phyloP scores from a whole-genome alignment of 2,888 invertebrate genomes.

The Noctua janthe region DNA sequence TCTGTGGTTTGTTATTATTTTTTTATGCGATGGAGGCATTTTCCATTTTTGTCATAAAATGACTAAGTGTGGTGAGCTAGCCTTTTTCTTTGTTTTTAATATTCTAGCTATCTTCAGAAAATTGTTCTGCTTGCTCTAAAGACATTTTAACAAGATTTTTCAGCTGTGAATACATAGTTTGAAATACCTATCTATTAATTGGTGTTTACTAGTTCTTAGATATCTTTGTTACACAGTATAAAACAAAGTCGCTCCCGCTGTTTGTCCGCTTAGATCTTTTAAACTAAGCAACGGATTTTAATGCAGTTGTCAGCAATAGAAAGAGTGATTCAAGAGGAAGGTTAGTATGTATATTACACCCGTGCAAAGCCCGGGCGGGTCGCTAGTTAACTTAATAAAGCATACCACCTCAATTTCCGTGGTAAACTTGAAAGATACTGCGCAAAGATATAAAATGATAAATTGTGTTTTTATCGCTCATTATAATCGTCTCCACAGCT shows the following conservation, averaged over 20 bases:
- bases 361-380: no score
- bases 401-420: slow-evolving; percentile 7
- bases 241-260: no score
- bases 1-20: slow-evolving; percentile 10
- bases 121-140: background rate
- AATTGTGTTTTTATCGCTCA: slow-evolving; percentile 50
- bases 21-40: slow-evolving; percentile 1
- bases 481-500: slow-evolving; percentile 25
- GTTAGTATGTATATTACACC: no score
- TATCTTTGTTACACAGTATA: no score
- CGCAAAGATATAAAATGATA: slow-evolving; percentile 38
- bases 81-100: background rate
- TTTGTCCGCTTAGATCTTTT: no score
- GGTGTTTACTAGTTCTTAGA: background rate
- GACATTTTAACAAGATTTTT: background rate
- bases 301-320: no score
- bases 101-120: background rate
- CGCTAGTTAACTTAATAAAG: background rate
- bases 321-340: no score
- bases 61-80: background rate
- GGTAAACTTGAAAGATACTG: slow-evolving; percentile 32
- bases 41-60: background rate
- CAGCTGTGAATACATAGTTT: background rate
- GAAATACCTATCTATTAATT: background rate
- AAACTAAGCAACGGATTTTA: no score